Evolutionary conservation across 2,113 vertebrate species (phyloP), one percentile per base, ranked within the genome.

Genomic region (Thamnaconus septentrionalis): DNA sequence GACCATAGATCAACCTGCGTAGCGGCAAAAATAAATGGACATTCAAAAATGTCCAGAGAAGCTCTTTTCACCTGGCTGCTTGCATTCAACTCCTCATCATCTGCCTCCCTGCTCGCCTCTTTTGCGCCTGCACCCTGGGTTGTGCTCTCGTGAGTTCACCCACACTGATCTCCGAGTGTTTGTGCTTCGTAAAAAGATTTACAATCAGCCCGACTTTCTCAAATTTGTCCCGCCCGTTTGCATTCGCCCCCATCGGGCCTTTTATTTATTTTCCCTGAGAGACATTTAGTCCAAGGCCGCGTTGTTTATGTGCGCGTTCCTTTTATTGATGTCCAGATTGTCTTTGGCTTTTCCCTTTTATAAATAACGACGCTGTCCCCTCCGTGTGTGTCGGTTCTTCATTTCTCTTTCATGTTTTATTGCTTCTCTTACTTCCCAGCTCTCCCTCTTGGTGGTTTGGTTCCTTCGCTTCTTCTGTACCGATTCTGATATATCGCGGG

Each of bases 151-250:
- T 10, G 10, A 50, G 9, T 53, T 43, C 8, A 11, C 40, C 43
- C 6, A 40, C 46, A 11, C 46, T 63, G 50, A 71, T 68, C 44
- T 63, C 61, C n/a, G 18, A 31, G 18, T 76, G 64, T 78, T 62
- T 71, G 47, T 54, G 43, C 73, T 63, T 66, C 51, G 31, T 41
- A 51, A 66, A 31, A 8, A 50, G 53, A 52, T 66, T 74, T 62
- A 66, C 56, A 55, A 70, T 52, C 4, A 43, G 56, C 47, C 7
- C 45, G 56, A n/a, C 60, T 73, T 45, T 61, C 79, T 68, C 70
- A 50, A 58, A 6, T n/a, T 50, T 64, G 12, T 68, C 64, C 62
- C 45, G 45, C 7, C 56, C 8, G 18, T 31, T 31, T 31, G 18
- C 18, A 31, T 31, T 31, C 18, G 18, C 2, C 18, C 18, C 18